Conservation (phyloP, 2,113 vertebrate species). For the Parus major region DNA sequence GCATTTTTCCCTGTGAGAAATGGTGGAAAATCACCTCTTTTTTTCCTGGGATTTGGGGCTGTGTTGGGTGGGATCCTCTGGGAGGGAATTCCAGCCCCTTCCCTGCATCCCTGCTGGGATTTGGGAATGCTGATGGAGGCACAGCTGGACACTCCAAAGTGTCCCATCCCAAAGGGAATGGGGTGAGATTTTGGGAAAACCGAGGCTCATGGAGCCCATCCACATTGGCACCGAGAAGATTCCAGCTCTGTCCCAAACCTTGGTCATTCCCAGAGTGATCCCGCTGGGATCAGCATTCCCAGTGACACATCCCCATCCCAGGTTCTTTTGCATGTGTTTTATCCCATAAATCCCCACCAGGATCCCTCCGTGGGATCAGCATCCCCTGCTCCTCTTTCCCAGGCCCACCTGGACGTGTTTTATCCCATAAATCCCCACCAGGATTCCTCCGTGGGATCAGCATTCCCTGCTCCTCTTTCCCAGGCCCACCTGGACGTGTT, state of each 20-base stretch:
- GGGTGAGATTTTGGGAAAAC: not conserved
- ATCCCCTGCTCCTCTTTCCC: not conserved
- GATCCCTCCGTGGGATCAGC: not conserved
- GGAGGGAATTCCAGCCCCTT: not conserved
- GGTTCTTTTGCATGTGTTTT: fast-evolving
- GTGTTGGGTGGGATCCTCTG: not conserved
- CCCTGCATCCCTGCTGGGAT: not conserved
- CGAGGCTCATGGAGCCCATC: fast-evolving
- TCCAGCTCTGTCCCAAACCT: fast-evolving
- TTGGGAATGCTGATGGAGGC: not conserved
- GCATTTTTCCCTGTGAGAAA: fast-evolving
- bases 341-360: not conserved
- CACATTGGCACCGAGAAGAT: not conserved
- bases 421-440: not conserved
- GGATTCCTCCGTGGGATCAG: not conserved
- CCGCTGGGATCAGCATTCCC: not conserved
- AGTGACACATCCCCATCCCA: not conserved
- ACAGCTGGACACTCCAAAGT: fast-evolving
- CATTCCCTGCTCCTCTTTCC: not conserved
- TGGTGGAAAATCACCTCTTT: not conserved
- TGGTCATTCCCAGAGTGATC: fast-evolving
- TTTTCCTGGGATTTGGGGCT: not conserved
- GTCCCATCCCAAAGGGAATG: not conserved
- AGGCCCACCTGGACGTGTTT: not conserved
- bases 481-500: not conserved